Base-by-base conservation (phyloP, 2,113 vertebrate genomes). In the Heliornis fulica region DNA sequence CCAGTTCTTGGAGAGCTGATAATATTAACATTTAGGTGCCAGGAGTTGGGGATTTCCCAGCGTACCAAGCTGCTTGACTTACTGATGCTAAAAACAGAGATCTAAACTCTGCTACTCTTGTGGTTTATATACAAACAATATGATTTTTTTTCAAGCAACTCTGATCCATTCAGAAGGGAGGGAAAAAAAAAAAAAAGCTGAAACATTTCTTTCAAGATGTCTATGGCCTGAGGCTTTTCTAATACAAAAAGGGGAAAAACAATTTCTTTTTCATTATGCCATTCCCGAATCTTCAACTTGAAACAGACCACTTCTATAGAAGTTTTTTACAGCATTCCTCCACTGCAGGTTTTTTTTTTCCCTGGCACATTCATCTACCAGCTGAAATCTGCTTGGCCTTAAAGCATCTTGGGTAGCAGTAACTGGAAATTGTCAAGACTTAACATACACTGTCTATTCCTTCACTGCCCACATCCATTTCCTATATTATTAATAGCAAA, bases 211-310 rank as follows among this genome's bases (percentile, higher is more conserved):
- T 93, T 95, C 53, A 78, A 87, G 88, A 90, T 31, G 15, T 51
- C 95, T 92, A 83, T 87, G 56, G 56, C 92, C 83, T 45, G 36
- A 92, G 76, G 88, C 83, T 71, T 83, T 95, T 87, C 72, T 68
- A 95, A 96, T 87, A 78, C 80, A 92, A 78, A 94, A 86, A 83
- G 12, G 17, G n/a, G 72, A 25, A 72, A 89, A 89, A 86, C 66
- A 80, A 91, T 96, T 90, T 90, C 36, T 92, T 96, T 96, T 95
- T 96, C 88, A 95, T 83, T 78, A 94, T 81, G 68, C 65, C 86
- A 79, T 90, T 90, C 72, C 36, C 43, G 48, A 50, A 76, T 90
- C 76, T 95, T 71, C 96, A 92, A 75, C 83, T 92, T 61, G 88
- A 96, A 96, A 79, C 79, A 93, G 92, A 90, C 79, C 51, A 71